Conservation (phyloP, 2,888 invertebrate species). For the Philonicus albiceps region DNA sequence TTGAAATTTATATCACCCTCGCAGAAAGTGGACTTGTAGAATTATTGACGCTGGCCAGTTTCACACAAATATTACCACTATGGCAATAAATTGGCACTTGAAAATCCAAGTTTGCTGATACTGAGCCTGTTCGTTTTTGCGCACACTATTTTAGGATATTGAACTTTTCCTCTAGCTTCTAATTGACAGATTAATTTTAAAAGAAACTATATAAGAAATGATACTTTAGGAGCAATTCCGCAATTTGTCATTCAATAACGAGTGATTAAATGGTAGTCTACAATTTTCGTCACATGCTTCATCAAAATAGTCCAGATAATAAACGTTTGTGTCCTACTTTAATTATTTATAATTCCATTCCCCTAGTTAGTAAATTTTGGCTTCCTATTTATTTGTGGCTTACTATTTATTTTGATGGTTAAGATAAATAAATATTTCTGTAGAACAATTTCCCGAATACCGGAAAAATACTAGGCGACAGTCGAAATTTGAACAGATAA, state of each 20-base stretch:
- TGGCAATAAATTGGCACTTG: conserved; percentile 20
- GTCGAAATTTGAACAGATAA: conserved; percentile 52
- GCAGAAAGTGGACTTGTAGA: conserved; percentile 10
- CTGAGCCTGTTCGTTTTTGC: background rate
- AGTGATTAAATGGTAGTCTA: too few relatives aligned
- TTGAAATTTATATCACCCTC: conserved; percentile 36
- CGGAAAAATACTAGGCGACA: too few relatives aligned
- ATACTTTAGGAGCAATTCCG: background rate
- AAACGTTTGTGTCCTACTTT: too few relatives aligned
- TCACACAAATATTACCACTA: conserved; percentile 1
- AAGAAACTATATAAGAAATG: background rate
- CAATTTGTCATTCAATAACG: background rate
- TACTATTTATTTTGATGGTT: too few relatives aligned
- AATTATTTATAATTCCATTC: too few relatives aligned
- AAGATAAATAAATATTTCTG: too few relatives aligned
- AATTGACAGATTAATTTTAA: background rate
- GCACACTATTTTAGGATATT: background rate
- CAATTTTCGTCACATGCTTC: too few relatives aligned
- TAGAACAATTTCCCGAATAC: too few relatives aligned
- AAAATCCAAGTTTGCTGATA: background rate
- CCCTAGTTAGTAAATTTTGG: too few relatives aligned
- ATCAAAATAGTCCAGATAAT: too few relatives aligned
- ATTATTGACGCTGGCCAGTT: conserved; percentile 18
- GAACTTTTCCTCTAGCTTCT: background rate
- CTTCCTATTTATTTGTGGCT: too few relatives aligned